Base-by-base conservation (phyloP, 1,140 invertebrate genomes). In the Nephila pilipes region DNA sequence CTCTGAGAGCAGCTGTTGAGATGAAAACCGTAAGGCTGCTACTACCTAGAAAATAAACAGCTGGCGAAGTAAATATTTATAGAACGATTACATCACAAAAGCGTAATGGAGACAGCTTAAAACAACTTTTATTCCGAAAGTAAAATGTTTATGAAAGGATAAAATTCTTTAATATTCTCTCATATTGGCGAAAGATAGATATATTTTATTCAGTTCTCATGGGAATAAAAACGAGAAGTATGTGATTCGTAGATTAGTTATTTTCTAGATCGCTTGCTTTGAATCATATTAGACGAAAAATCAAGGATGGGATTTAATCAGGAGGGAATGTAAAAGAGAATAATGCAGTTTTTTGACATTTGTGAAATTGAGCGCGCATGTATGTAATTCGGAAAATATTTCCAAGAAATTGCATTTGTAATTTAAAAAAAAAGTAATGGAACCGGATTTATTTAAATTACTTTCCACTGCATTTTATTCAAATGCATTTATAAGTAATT, bases 81-180 rank as follows among this genome's bases (percentile, higher is more conserved):
- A 69, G 25, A 69, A 69, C n/a, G 65, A 69, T 69, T 69, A 69
- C 65, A 29, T 69, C 65, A 25, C 25, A 3, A 29, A 25, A 1
- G 65, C 12, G 65, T 29, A 69, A 69, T 69, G 25, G 65, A 69
- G 65, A 69, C 65, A 69, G n/a, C 65, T 69, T 69, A 25, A 69
- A 69, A 69, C 65, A 32, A 69, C 10, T 69, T 46, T 69, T n/a
- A 69, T 69, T n/a, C 25, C 65, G 65, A 69, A 69, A 69, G 65
- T 69, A 69, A 69, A 69, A 69, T 69, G 65, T 69, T 69, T 69
- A 69, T 69, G 65, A 29, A 69, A 69, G 65, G 10, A 69, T 69
- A 69, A 69, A 69, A 69, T 29, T n/a, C 65, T 29, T 69, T 69
- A 69, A 69, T 69, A n/a, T 69, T 25, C 29, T 29, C 25, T 29